Conservation (phyloP, 2,797 vertebrate species). For the Pangasius larnaudii region DNA sequence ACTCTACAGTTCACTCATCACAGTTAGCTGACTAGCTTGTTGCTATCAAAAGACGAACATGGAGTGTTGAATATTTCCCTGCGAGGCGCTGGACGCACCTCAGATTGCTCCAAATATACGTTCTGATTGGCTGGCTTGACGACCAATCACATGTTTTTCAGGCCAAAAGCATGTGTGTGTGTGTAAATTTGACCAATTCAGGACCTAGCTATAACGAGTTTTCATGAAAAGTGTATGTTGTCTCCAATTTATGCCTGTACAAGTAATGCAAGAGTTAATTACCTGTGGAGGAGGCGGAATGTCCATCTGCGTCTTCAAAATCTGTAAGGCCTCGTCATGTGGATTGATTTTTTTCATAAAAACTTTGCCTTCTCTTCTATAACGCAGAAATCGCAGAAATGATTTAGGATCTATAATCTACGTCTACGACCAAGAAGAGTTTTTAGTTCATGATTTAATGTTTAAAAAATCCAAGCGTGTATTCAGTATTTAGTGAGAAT, state of each 20-base stretch:
- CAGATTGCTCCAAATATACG: too few species aligned
- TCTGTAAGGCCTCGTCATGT: constrained; percentile 91
- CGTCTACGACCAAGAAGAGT: not conserved
- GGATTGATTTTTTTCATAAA: constrained; percentile 87
- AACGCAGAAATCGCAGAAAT: constrained; percentile 28
- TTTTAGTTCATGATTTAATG: not conserved
- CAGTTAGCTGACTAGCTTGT: not conserved
- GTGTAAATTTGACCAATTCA: not conserved
- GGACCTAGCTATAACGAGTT: not conserved
- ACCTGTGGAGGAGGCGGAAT: constrained; percentile 75
- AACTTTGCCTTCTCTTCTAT: constrained; percentile 82
- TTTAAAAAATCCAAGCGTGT: too few species aligned
- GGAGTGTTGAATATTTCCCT: not conserved
- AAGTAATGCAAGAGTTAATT: not conserved
- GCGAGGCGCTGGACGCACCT: too few species aligned
- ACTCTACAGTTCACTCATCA: not conserved
- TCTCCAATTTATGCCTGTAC: not conserved
- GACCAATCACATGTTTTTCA: not conserved
- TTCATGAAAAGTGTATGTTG: not conserved
- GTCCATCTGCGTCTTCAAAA: constrained; percentile 89
- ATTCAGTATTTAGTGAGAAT: not conserved
- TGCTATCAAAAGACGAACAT: not conserved
- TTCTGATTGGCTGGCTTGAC: not conserved
- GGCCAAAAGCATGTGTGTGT: not conserved
- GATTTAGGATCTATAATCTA: not conserved